Evolutionary conservation across 1,140 invertebrate genomes (phyloP).

Genomic region (Euura saliciscinereae): DNA sequence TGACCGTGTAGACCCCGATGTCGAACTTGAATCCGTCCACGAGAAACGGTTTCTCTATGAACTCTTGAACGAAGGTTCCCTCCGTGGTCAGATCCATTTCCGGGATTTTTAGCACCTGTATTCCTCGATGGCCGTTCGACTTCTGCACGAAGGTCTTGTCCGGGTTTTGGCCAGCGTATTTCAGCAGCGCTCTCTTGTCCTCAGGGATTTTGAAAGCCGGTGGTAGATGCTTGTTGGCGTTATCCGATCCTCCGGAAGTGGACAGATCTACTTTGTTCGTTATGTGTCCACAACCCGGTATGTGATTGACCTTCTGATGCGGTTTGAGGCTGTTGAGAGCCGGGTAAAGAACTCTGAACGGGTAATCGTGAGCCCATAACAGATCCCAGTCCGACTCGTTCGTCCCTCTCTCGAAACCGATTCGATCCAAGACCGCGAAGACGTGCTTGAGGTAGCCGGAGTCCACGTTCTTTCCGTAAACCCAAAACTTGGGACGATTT

Average conservation of each 20-base stretch:
- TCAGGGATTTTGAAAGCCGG: slow-evolving; percentile 87
- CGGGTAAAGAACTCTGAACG: slow-evolving; percentile 71
- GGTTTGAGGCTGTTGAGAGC: slow-evolving; percentile 68
- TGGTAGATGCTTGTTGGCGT: slow-evolving; percentile 71
- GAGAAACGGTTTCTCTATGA: slow-evolving; percentile 79
- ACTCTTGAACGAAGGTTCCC: slow-evolving; percentile 91
- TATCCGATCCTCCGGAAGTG: slow-evolving; percentile 65
- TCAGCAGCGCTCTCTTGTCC: slow-evolving; percentile 73
- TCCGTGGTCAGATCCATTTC: slow-evolving; percentile 76
- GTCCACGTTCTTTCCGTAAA: slow-evolving; percentile 63
- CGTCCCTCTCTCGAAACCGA: slow-evolving; percentile 72
- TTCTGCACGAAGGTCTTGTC: slow-evolving; percentile 88
- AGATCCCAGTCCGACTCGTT: slow-evolving; percentile 79
- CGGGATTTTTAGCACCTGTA: slow-evolving; percentile 74
- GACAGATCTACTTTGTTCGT: slow-evolving; percentile 95
- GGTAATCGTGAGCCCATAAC: slow-evolving; percentile 94
- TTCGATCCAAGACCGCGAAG: slow-evolving; percentile 71
- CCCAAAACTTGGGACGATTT: slow-evolving; percentile 55
- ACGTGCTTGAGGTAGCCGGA: slow-evolving; percentile 80
- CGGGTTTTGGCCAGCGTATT: slow-evolving; percentile 73
- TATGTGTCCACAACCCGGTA: slow-evolving; percentile 92
- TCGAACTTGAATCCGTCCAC: slow-evolving; percentile 94
- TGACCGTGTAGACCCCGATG: slow-evolving; percentile 92
- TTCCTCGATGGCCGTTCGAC: slow-evolving; percentile 89
- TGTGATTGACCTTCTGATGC: slow-evolving; percentile 90